Percentiles rank a stretch among this genome's conserved stretches.
These are phyloP conservation scores for Diloba caeruleocephala DNA, from an alignment of 2,888 invertebrate species.

Conservation along the genomic window DNA sequence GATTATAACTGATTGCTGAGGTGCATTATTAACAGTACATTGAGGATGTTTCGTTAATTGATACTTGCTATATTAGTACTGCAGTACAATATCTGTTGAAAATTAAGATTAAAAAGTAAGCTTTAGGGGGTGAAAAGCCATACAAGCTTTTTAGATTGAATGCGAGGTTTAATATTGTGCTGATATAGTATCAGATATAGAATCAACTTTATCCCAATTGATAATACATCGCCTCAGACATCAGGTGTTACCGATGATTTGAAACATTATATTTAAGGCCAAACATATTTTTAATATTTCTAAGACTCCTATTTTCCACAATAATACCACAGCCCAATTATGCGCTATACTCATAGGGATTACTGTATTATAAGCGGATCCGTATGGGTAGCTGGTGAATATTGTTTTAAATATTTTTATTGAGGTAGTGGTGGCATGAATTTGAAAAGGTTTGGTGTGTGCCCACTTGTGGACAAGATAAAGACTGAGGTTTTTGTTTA, in stretches of 20 bases:
- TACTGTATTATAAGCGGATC: conserved; percentile 1
- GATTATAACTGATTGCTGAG: conserved; percentile 32
- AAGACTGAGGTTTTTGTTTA: conserved; percentile 73
- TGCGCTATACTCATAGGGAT: conserved; percentile 12
- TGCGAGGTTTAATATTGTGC: conserved; percentile 33
- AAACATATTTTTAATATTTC: conserved; percentile 17
- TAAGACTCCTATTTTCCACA: conserved; percentile 42
- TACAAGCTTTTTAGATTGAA: conserved; percentile 10
- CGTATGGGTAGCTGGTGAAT: conserved; percentile 20
- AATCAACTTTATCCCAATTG: conserved; percentile 23
- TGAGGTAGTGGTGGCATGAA: conserved; percentile 35
- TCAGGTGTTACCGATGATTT: conserved; percentile 25
- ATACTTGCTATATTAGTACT: conserved; percentile 43
- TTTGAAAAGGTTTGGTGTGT: conserved; percentile 38
- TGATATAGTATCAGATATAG: conserved; percentile 43
- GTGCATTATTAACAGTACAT: conserved; percentile 28
- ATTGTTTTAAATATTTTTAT: conserved; percentile 33
- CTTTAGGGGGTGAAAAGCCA: conserved; percentile 6
- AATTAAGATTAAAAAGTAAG: conserved; percentile 1
- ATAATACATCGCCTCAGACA: conserved; percentile 36
- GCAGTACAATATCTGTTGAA: conserved; percentile 32
- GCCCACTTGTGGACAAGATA: conserved; percentile 48
- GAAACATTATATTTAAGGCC: conserved; percentile 44
- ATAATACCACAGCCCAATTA: conserved; percentile 23
- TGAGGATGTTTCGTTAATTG: conserved; percentile 35